Base-by-base conservation (phyloP, 2,113 vertebrate genomes). In the Saimiri boliviensis region DNA sequence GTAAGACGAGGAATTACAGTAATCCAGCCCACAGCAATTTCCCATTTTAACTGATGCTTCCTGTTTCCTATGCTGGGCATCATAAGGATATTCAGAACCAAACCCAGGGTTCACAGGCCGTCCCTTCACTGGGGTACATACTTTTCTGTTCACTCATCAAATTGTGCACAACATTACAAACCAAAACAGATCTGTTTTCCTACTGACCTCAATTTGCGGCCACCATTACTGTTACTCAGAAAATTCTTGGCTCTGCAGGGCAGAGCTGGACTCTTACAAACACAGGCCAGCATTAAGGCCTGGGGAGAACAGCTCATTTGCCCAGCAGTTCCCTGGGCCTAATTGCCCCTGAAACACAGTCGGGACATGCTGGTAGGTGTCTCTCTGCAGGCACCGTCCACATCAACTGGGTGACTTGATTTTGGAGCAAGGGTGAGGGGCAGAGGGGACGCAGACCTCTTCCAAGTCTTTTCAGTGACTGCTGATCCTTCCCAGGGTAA, bases 21-120 rank as follows among this genome's bases (percentile, higher is more conserved):
- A 91, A 98, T 93, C 90, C 96, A 96, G 96, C 97, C 96, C 97
- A 95, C 96, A 98, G 97, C 71, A 5, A 96, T 94, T 98, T 98
- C 95, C 97, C 98, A 97, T 96, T 97, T 96, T 94, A 97, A 97
- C 97, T 82, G 97, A 89, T 90, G 93, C 74, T 98, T 98, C 98
- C 98, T 97, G 96, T 98, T 98, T 98, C 95, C 97, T 86, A 58
- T 14, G 47, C 92, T 45, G 93, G 95, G 97, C 90, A 97, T 84
- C 40, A 1, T 74, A 91, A 92, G 89, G 74, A 85, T 93, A 56
- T 85, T 89, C 73, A 97, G 94, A 96, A 96, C 68, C 83, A 94
- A 88, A 54, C 47, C 19, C 86, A 32, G 85, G 60, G 87, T 79
- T 89, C 91, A 63, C 58, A 95, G 80, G 93, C 96, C 1, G 1